Evolutionary conservation across 2,888 invertebrate species (phyloP).

Genomic region (Therioaphis trifolii): DNA sequence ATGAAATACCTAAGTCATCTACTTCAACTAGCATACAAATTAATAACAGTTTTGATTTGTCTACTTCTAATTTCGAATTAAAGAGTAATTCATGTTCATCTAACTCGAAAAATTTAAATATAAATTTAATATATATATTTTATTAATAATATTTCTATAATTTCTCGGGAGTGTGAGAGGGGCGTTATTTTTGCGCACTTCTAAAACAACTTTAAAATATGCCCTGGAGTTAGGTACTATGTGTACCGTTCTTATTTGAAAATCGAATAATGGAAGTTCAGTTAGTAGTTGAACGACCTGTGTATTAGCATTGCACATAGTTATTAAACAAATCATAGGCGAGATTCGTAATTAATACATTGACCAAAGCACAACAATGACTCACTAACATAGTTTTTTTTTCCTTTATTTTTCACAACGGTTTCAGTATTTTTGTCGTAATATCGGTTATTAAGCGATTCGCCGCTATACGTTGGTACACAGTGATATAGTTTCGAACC

Average conservation of each 20-base stretch:
- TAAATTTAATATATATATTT: too few relatives aligned
- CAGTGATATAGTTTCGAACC: not conserved
- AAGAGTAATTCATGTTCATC: too few relatives aligned
- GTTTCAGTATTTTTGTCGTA: constrained; percentile 42
- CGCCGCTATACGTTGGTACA: not conserved
- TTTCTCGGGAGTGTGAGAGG: too few relatives aligned
- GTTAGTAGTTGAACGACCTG: constrained; percentile 49
- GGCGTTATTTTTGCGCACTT: too few relatives aligned
- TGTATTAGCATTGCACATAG: not conserved
- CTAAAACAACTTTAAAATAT: too few relatives aligned
- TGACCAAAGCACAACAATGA: constrained; percentile 38
- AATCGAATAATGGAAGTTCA: not conserved
- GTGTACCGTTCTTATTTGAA: not conserved
- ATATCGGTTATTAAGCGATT: constrained; percentile 61
- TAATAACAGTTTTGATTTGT: too few relatives aligned
- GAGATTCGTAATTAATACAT: constrained; percentile 49
- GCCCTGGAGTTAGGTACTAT: too few relatives aligned
- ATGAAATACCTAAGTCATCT: too few relatives aligned
- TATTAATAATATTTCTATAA: too few relatives aligned
- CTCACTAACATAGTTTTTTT: constrained; percentile 16
- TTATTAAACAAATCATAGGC: constrained; percentile 36
- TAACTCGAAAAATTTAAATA: too few relatives aligned
- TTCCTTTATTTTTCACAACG: constrained; percentile 47
- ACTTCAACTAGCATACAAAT: too few relatives aligned
- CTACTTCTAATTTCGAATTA: too few relatives aligned